Evolutionary conservation across 2,888 invertebrate species (phyloP).

Genomic region (Augiades crinisus): DNA sequence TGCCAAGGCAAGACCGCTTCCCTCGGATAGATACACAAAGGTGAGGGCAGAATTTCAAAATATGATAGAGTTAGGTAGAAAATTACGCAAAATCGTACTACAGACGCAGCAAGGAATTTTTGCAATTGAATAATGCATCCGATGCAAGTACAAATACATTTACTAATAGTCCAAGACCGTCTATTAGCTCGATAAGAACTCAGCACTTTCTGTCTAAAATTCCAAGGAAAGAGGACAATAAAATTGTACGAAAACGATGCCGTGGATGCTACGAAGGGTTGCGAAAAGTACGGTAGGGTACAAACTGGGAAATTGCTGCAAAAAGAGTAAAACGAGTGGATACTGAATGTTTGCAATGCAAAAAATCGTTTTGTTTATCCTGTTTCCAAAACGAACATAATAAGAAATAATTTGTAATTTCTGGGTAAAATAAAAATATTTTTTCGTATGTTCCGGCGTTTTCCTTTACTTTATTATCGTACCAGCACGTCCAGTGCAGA

Average conservation of each 20-base stretch:
- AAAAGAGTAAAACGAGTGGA: conserved; percentile 17
- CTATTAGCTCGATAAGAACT: conserved; percentile 31
- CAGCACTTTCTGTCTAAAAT: conserved; percentile 30
- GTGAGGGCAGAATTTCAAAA: too few relatives aligned
- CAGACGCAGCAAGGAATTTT: conserved; percentile 1
- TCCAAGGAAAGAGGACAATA: conserved; percentile 30
- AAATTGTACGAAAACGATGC: conserved; percentile 32
- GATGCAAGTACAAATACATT: conserved; percentile 29
- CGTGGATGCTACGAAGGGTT: conserved; percentile 29
- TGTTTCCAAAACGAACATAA: background rate
- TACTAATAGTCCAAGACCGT: too few relatives aligned
- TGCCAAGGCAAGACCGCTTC: too few relatives aligned
- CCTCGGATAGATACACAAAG: too few relatives aligned
- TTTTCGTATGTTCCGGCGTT: conserved; percentile 27
- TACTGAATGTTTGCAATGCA: conserved; percentile 31
- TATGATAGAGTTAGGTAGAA: too few relatives aligned
- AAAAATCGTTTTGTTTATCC: conserved; percentile 31
- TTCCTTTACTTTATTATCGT: conserved; percentile 26
- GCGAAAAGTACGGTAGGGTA: conserved; percentile 19
- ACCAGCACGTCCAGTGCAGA: conserved; percentile 20
- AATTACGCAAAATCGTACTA: conserved; percentile 27
- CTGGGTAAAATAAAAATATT: conserved; percentile 23
- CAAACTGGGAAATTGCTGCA: conserved; percentile 28
- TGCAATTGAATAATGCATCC: conserved; percentile 29
- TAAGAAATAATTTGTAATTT: background rate